Evolutionary conservation across 2,113 vertebrate genomes (phyloP).

Genomic region (Apistogramma diplotaenia): DNA sequence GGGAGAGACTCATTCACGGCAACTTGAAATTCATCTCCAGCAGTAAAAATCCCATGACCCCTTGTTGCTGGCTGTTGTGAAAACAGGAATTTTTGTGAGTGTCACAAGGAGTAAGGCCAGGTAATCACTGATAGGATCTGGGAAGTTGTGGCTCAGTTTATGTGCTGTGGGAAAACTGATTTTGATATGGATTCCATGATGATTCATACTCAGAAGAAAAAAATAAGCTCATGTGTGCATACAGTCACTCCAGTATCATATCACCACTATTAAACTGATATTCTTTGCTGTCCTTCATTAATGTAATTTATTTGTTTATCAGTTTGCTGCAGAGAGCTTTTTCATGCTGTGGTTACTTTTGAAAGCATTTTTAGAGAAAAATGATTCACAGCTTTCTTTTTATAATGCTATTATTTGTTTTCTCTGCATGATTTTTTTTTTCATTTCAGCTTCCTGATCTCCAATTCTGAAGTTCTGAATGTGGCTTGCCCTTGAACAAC

Average conservation of each 20-base stretch:
- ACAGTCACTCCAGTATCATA: background rate
- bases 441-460: background rate
- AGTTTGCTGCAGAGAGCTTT: background rate
- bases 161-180: background rate
- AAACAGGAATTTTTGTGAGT: background rate
- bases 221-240: background rate
- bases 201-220: background rate
- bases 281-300: background rate
- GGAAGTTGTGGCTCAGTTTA: background rate
- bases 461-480: background rate
- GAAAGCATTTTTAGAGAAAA: background rate
- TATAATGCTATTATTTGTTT: background rate
- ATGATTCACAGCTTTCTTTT: background rate
- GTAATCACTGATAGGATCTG: background rate
- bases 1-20: constrained; percentile 54
- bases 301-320: background rate
- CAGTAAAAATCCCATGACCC: constrained; percentile 59
- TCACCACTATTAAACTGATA: background rate
- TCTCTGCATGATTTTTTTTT: background rate
- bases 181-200: background rate
- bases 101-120: background rate
- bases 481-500: background rate
- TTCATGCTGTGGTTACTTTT: background rate
- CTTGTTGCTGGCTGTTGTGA: constrained; percentile 25
- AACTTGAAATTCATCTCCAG: constrained; percentile 64